A percentile compares a stretch with the other conserved stretches of the same genome.
Conservation (phyloP, 2,113 vertebrate species). For the Phylloscopus trochilus region DNA sequence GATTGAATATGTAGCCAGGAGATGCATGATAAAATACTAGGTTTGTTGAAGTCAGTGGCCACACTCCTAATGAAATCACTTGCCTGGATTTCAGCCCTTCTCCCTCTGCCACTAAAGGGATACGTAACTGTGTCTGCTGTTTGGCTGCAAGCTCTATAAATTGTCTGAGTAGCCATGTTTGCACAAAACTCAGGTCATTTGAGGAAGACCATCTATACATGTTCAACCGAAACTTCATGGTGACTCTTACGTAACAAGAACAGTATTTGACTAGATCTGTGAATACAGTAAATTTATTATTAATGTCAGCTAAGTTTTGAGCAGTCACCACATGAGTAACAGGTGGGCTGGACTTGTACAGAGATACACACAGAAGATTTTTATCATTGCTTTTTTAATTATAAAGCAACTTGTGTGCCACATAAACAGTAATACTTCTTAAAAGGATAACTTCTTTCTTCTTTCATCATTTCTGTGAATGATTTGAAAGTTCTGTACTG, state of each 20-base stretch:
- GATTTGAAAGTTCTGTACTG: not conserved
- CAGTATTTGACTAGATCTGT: not conserved
- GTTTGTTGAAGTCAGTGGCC: not conserved
- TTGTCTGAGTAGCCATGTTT: not conserved
- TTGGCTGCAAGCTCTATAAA: not conserved
- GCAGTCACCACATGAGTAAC: not conserved
- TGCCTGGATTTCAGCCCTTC: not conserved
- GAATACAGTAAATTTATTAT: not conserved
- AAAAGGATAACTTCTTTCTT: not conserved
- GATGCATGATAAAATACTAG: not conserved
- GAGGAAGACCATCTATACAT: not conserved
- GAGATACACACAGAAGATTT: not conserved
- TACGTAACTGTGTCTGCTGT: not conserved
- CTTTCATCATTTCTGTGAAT: not conserved
- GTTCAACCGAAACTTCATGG: not conserved
- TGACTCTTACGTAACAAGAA: not conserved
- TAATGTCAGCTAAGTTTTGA: not conserved
- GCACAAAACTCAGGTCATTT: not conserved
- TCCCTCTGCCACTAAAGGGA: not conserved
- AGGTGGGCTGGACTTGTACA: not conserved
- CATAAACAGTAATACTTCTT: not conserved
- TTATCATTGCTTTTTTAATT: not conserved
- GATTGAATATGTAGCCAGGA: not conserved
- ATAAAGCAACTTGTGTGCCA: not conserved
- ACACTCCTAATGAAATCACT: not conserved